Evolutionary conservation across 1,140 invertebrate species (phyloP).

Genomic region (Dryas iulia): DNA sequence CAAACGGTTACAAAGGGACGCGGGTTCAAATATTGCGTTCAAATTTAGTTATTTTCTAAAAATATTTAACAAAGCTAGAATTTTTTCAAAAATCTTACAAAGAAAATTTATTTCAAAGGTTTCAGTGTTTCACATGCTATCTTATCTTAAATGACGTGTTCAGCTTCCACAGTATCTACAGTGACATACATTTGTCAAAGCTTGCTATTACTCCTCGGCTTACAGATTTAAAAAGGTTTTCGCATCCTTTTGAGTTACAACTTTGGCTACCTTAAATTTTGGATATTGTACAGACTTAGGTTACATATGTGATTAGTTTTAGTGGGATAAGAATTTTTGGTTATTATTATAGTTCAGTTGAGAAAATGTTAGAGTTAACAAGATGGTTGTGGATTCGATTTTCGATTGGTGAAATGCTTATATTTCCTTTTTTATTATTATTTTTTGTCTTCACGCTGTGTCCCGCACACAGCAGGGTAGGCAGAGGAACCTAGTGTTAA

Average conservation of each 20-base stretch:
- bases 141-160: not conserved
- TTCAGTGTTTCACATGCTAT: not conserved
- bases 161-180: not conserved
- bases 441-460: no score
- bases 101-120: not conserved
- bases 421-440: no score
- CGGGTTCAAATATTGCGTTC: no score
- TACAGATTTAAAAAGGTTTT: not conserved
- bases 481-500: no score
- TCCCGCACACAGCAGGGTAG: no score
- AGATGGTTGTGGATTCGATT: no score
- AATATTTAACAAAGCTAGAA: not conserved
- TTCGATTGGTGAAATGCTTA: no score
- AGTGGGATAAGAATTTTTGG: not conserved
- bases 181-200: not conserved
- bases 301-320: not conserved
- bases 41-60: no score
- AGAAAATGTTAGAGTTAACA: no score
- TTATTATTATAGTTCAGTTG: not conserved
- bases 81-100: not conserved
- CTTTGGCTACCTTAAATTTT: not conserved
- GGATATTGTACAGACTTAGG: not conserved
- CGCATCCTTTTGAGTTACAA: not conserved
- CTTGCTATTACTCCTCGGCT: not conserved
- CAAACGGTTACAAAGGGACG: no score